phyloP scores from a whole-genome alignment of 2,797 vertebrate genomes.

The Takifugu rubripes region DNA sequence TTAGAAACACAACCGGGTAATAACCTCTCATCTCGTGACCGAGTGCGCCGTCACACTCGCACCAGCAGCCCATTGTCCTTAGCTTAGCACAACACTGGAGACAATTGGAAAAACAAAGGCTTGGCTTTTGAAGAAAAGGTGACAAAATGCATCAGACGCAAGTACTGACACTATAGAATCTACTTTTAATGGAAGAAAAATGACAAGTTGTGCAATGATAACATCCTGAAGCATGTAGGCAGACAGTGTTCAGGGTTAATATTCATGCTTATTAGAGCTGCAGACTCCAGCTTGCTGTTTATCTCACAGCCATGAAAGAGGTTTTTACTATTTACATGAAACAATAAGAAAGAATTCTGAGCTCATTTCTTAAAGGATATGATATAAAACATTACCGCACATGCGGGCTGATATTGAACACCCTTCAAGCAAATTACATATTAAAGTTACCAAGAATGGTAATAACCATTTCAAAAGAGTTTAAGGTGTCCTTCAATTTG shows the following conservation, averaged over 20 bases:
- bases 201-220: not conserved
- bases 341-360: too few relatives aligned
- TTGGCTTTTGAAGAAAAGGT: constrained; percentile 1
- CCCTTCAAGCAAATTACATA: not conserved
- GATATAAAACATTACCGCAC: too few relatives aligned
- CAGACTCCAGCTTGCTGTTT: too few relatives aligned
- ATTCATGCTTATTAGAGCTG: too few relatives aligned
- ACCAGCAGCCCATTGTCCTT: not conserved
- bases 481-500: not conserved
- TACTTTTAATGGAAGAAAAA: constrained; percentile 3
- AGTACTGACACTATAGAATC: constrained; percentile 10
- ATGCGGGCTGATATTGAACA: too few relatives aligned
- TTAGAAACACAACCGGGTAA: too few relatives aligned
- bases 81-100: constrained; percentile 8
- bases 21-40: too few relatives aligned
- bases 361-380: too few relatives aligned
- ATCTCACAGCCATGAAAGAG: too few relatives aligned
- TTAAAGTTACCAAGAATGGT: not conserved
- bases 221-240: not conserved
- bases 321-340: too few relatives aligned
- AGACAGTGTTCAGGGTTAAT: constrained; percentile 1
- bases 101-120: not conserved
- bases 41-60: too few relatives aligned
- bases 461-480: not conserved
- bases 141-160: constrained; percentile 3